Conservation (phyloP, 1,140 invertebrate genomes). For the Orius insidiosus region DNA sequence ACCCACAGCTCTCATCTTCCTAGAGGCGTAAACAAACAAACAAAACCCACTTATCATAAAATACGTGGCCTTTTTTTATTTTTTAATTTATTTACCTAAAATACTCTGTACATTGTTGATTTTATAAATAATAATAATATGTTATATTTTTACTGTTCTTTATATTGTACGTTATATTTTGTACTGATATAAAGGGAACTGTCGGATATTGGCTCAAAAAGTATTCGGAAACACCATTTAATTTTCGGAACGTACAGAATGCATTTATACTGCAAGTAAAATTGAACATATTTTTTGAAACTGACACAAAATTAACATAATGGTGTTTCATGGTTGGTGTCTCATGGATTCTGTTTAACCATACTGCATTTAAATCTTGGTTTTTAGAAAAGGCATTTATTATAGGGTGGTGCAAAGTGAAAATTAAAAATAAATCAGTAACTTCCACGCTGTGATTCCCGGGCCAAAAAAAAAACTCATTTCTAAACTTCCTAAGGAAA, state of each 20-base stretch:
- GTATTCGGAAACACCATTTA: no score
- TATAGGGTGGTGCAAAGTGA: no score
- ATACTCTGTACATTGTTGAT: not conserved
- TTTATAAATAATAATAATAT: slow-evolving; percentile 4
- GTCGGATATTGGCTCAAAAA: no score
- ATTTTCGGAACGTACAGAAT: no score
- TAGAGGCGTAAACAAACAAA: slow-evolving; percentile 37
- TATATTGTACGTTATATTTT: slow-evolving; percentile 1
- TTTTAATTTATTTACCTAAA: slow-evolving; percentile 7
- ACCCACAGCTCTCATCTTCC: slow-evolving; percentile 67
- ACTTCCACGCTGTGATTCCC: no score
- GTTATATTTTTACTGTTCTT: slow-evolving; percentile 1
- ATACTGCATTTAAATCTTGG: no score
- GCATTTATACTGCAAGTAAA: not conserved
- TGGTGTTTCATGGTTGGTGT: not conserved
- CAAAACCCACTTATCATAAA: slow-evolving; percentile 5
- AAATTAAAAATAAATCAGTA: no score
- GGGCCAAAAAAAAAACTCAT: no score
- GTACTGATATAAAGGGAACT: slow-evolving; percentile 6
- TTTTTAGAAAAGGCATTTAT: no score
- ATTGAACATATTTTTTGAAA: no score
- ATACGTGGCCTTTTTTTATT: slow-evolving; percentile 14
- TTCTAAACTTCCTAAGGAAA: not conserved
- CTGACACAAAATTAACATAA: not conserved
- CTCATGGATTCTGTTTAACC: no score